A percentile compares a stretch with the other conserved stretches of the same genome.
Evolutionary conservation across 2,888 invertebrate genomes (phyloP).

Genomic region (Sinotaia quadrata): DNA sequence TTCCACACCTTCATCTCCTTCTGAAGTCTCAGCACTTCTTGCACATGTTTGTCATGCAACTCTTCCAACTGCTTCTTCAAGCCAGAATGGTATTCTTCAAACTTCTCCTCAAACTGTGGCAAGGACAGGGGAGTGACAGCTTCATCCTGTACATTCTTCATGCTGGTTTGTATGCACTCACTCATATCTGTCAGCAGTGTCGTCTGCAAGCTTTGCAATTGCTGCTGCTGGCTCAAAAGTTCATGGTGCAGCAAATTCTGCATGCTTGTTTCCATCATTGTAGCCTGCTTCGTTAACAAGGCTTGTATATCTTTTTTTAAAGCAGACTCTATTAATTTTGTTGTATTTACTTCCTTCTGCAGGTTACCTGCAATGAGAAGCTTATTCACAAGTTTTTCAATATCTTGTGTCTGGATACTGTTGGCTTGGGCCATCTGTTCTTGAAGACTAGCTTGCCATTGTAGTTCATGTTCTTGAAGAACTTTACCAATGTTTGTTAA

Average conservation of each 20-base stretch:
- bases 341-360: background rate
- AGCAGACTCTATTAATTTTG: background rate
- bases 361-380: background rate
- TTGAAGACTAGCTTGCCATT: slow-evolving; percentile 10
- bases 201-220: slow-evolving; percentile 12
- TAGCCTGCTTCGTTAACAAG: slow-evolving; percentile 24
- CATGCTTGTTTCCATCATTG: slow-evolving; percentile 22
- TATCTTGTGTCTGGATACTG: slow-evolving; percentile 12
- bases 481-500: slow-evolving; percentile 39
- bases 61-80: slow-evolving; percentile 45
- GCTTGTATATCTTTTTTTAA: slow-evolving; percentile 11
- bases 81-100: slow-evolving; percentile 29
- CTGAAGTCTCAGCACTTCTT: slow-evolving; percentile 49
- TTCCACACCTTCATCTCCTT: slow-evolving; percentile 37
- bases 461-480: slow-evolving; percentile 41
- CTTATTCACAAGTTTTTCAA: slow-evolving; percentile 7
- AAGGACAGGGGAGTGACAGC: slow-evolving; percentile 24
- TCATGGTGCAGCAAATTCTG: slow-evolving; percentile 23
- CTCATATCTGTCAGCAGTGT: background rate
- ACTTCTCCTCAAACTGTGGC: slow-evolving; percentile 35
- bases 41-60: slow-evolving; percentile 44
- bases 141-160: slow-evolving; percentile 2
- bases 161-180: background rate
- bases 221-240: slow-evolving; percentile 24
- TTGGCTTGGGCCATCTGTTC: slow-evolving; percentile 22